These are phyloP conservation scores for Argentina silus DNA, from an alignment of 2,797 vertebrate species.

Conservation along the genomic window DNA sequence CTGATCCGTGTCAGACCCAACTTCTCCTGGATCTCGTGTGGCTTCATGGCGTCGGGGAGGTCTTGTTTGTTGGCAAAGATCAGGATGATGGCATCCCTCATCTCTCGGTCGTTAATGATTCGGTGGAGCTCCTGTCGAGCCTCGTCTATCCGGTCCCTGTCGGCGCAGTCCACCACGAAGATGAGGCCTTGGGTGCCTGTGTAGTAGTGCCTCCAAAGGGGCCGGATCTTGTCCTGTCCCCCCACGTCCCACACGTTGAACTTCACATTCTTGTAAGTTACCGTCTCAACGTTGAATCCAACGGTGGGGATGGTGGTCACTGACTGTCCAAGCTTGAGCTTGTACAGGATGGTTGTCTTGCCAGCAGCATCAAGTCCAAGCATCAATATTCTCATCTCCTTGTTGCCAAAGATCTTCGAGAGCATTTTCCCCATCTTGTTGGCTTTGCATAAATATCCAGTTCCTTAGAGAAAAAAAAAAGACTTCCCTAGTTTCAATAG, in stretches of 20 bases:
- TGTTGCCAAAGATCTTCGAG: constrained; percentile 99
- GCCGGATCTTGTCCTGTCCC: constrained; percentile 97
- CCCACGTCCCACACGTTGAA: constrained; percentile 99
- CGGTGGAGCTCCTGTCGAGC: constrained; percentile 96
- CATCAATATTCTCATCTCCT: constrained; percentile 99
- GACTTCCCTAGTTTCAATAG: constrained; percentile 33
- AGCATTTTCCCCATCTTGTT: constrained; percentile 95
- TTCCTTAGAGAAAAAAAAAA: constrained; percentile 33
- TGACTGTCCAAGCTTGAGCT: constrained; percentile 98
- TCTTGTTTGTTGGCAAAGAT: constrained; percentile 99
- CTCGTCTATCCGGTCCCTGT: constrained; percentile 96
- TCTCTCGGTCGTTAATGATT: constrained; percentile 98
- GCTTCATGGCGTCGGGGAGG: constrained; percentile 97
- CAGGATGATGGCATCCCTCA: constrained; percentile 98
- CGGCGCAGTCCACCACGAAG: constrained; percentile 98
- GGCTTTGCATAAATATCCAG: constrained; percentile 78
- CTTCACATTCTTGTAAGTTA: constrained; percentile 99
- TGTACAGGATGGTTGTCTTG: constrained; percentile 98
- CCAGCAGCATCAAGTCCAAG: constrained; percentile 97
- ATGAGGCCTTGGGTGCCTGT: constrained; percentile 98
- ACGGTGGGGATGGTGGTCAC: constrained; percentile 98
- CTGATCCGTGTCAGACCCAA: constrained; percentile 96
- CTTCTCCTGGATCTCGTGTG: constrained; percentile 99
- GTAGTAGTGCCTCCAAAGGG: constrained; percentile 98
- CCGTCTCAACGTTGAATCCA: constrained; percentile 97